Base-by-base conservation (phyloP, 2,888 invertebrate genomes). In the Eupithecia pulchellata region DNA sequence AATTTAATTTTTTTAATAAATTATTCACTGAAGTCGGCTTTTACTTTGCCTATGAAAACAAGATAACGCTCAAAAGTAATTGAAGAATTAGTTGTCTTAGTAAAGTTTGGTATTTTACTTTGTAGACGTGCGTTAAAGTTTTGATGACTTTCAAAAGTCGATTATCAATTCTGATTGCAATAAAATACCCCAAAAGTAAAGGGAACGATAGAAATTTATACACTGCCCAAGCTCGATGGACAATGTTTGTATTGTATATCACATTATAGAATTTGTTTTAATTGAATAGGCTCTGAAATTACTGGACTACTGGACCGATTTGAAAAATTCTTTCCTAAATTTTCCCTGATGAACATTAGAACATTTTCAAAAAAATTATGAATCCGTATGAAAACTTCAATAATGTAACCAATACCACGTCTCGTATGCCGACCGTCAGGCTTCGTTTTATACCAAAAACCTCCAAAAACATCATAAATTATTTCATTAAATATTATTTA, bases 1-100 rank as follows among this genome's bases (percentile, higher is more conserved):
- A n/a, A 34, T 61, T 61, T 25, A 20, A 61, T 20, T 61, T 61
- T 61, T 61, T 32, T n/a, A 61, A 61, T 61, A 61, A 61, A 61
- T 58, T 27, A 42, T 42, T 55, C 13, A 30, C 27, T 42, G 42
- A 61, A 36, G 29, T 36, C 20, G 20, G 25, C 5, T 61, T 61
- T 61, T 30, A 61, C 32, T 61, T 34, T 61, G 34, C 14, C 5
- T 61, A 61, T 25, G 3, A 13, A 34, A 61, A 32, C 2, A 32
- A 36, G 34, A 34, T 61, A 25, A 34, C 4, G 5, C 61, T 34
- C 34, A 32, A 58, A 34, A 61, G 61, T 61, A 36, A 61, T 61
- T 34, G 61, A 61, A 61, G 34, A 25, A 36, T 61, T 20, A 36
- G 20, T 61, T 34, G 25, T 32, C 20, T 25, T 34, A 61, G 30